Evolutionary conservation across 1,140 invertebrate genomes (phyloP).

Genomic region (Drosophila ficusphila): DNA sequence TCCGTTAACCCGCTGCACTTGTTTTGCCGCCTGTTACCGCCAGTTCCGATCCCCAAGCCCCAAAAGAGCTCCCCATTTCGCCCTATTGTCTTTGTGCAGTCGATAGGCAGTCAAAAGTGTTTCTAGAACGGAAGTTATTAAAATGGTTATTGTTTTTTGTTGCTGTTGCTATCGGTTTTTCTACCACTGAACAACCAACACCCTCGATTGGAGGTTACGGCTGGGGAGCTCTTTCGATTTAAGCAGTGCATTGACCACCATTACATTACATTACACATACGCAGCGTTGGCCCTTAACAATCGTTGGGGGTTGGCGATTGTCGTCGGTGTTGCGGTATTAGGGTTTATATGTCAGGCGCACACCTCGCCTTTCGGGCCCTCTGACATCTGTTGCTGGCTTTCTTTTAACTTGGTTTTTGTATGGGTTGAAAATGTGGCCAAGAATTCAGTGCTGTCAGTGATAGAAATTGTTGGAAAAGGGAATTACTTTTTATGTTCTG

Average conservation of each 20-base stretch:
- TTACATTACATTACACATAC: constrained; percentile 67
- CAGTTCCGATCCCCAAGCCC: constrained; percentile 1
- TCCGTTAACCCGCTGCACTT: constrained; percentile 53
- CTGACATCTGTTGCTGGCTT: constrained; percentile 37
- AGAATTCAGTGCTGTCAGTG: neutral
- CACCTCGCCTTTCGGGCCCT: neutral
- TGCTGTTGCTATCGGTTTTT: constrained; percentile 14
- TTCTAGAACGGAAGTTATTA: constrained; percentile 81
- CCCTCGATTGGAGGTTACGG: constrained; percentile 23
- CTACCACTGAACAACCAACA: neutral
- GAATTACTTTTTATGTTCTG: neutral
- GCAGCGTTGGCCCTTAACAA: constrained; percentile 35
- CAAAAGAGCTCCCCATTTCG: constrained; percentile 6
- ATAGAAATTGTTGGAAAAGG: neutral
- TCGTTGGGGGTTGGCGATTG: constrained; percentile 10
- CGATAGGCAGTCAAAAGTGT: constrained; percentile 63
- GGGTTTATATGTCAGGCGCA: constrained; percentile 72
- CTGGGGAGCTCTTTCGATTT: constrained; percentile 26
- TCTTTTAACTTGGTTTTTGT: constrained; percentile 9
- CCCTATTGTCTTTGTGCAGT: constrained; percentile 70
- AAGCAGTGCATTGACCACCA: constrained; percentile 62
- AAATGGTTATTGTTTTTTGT: constrained; percentile 65
- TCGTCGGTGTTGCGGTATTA: constrained; percentile 52
- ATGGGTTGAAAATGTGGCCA: neutral
- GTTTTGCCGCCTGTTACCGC: constrained; percentile 14